Evolutionary conservation across 2,113 vertebrate genomes (phyloP).

Genomic region (Athene noctua): DNA sequence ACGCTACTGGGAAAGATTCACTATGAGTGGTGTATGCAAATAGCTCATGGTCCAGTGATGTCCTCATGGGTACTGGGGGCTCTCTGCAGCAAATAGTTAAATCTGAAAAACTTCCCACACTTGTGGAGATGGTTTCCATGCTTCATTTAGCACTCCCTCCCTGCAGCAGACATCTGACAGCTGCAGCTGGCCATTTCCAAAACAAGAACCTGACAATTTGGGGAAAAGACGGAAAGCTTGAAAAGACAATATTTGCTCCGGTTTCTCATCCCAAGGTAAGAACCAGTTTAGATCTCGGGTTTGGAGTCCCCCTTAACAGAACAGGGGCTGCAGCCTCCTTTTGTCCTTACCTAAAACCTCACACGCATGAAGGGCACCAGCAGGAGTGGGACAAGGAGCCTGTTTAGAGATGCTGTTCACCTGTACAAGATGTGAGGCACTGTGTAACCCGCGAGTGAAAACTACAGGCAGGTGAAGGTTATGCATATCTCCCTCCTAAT

Average conservation of each 20-base stretch:
- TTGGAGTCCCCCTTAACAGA: neutral
- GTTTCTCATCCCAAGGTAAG: neutral
- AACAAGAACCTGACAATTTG: neutral
- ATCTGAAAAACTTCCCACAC: neutral
- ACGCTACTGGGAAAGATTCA: neutral
- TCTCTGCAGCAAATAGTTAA: neutral
- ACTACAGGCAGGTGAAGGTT: neutral
- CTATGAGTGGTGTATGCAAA: neutral
- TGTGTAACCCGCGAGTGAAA: neutral
- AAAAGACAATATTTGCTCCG: neutral
- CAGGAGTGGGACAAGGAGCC: neutral
- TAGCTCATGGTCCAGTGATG: neutral
- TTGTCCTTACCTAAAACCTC: neutral
- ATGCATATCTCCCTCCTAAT: neutral
- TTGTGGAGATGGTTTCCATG: neutral
- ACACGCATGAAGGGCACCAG: accelerated
- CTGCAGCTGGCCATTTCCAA: neutral
- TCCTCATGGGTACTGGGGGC: neutral
- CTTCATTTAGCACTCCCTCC: neutral
- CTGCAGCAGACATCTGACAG: neutral
- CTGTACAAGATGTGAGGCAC: neutral
- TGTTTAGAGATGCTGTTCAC: neutral
- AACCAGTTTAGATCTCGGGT: neutral
- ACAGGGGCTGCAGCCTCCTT: neutral
- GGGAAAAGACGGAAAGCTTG: neutral